Evolutionary conservation across 2,113 vertebrate genomes (phyloP), one percentile per base, ranked within the genome.

Genomic region (Cardinalis cardinalis): DNA sequence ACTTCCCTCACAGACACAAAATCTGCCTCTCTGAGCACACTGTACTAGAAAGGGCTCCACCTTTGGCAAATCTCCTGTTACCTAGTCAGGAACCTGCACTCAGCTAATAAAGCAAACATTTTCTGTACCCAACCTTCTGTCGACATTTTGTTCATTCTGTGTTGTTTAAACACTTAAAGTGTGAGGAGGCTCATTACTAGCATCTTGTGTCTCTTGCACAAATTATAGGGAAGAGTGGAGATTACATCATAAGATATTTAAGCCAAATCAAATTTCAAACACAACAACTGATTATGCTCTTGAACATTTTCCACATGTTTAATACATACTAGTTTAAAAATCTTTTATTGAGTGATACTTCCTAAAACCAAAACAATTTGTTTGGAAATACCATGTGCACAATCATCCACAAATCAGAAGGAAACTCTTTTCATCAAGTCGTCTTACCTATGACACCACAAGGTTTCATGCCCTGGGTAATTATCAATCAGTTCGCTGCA

Each of bases 401-500:
- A 59, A 79, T 12, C 82, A 84, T 14, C 10, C 43, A 79, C 48
- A 38, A 40, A 85, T 73, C 14, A 63, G 73, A 88, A 72, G 5
- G 18, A 78, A 56, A 34, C 18, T 71, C 49, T 69, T 59, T 48
- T 43, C 49, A 88, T 24, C n/a, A 90, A 55, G 32, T 87, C 71
- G 36, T 70, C 98, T 98, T 97, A 99, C 99, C 99, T 99, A 96
- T 99, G 99, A 97, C 98, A 99, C 99, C 99, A 99, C 58, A 99
- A 98, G 2, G 99, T 97, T 97, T 99, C 99, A 51, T 99, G 99
- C 52, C 99, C 99, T 25, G 99, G 99, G 73, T 98, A 99, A 60
- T 97, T 97, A 97, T 98, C 97, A 84, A 99, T 99, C 89, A 99
- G 98, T 93, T 99, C 99, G 44, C 97, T 97, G 96, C 98, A 99